These are phyloP conservation scores for Scaptomyza montana DNA, from an alignment of 1,140 invertebrate species.

Conservation along the genomic window DNA sequence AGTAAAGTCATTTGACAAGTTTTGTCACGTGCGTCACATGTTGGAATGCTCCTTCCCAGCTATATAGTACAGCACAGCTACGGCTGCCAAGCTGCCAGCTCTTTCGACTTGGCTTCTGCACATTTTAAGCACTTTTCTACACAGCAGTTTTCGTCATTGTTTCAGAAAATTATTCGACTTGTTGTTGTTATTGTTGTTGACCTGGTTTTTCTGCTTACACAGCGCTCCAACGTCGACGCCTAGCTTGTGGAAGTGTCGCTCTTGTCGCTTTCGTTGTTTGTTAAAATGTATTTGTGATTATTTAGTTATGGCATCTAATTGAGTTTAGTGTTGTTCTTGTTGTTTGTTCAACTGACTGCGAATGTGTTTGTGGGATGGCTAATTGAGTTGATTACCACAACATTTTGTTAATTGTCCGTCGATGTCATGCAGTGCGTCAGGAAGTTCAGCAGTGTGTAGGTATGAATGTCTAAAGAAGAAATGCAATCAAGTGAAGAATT, in stretches of 20 bases:
- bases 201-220: conserved; percentile 54
- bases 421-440: neutral
- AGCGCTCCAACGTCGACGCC: conserved; percentile 40
- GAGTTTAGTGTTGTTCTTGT: conserved; percentile 69
- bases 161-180: conserved; percentile 46
- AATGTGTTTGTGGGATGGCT: conserved; percentile 31
- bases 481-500: neutral
- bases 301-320: conserved; percentile 82
- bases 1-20: conserved; percentile 81
- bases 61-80: neutral
- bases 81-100: conserved; percentile 3
- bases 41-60: conserved; percentile 54
- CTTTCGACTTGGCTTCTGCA: conserved; percentile 48
- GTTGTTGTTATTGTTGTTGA: conserved; percentile 58
- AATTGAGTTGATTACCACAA: conserved; percentile 73
- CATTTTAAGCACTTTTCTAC: conserved; percentile 73
- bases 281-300: conserved; percentile 80
- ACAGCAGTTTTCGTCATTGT: conserved; percentile 60
- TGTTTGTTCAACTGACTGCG: conserved; percentile 1
- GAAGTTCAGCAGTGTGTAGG: neutral
- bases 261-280: conserved; percentile 58
- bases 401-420: conserved; percentile 39
- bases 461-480: conserved; percentile 3
- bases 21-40: conserved; percentile 81
- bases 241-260: conserved; percentile 44